phyloP scores from a whole-genome alignment of 2,888 invertebrate genomes.

The Lottia gigantea region DNA sequence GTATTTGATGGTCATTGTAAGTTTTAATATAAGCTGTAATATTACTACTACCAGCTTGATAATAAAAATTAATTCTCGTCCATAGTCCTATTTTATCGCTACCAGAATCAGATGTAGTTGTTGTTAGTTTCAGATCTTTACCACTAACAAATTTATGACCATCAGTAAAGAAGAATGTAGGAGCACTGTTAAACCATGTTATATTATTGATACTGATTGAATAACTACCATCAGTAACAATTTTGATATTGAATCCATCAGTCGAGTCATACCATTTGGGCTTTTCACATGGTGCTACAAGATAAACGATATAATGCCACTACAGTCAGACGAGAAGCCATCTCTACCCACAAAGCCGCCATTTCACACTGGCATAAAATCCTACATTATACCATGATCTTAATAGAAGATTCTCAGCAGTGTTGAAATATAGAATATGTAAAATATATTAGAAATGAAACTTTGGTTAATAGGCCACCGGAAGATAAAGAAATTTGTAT shows the following conservation, averaged over 20 bases:
- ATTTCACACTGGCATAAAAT: too few relatives aligned
- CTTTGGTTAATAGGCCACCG: too few relatives aligned
- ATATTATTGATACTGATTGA: constrained; percentile 2
- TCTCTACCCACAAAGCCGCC: too few relatives aligned
- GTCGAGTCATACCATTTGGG: background rate
- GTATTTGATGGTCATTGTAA: constrained; percentile 2
- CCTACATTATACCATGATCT: too few relatives aligned
- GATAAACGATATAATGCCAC: too few relatives aligned
- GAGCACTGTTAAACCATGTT: constrained; percentile 31
- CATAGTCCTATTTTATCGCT: constrained; percentile 2
- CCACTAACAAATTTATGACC: constrained; percentile 27
- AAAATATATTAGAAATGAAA: too few relatives aligned
- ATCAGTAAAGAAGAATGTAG: constrained; percentile 34
- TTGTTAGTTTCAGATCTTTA: constrained; percentile 17
- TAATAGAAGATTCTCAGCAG: too few relatives aligned
- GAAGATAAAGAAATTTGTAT: too few relatives aligned
- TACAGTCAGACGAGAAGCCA: too few relatives aligned
- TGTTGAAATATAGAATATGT: too few relatives aligned
- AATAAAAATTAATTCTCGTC: constrained; percentile 23
- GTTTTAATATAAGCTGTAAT: constrained; percentile 13
- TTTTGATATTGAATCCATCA: background rate
- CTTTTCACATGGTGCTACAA: background rate
- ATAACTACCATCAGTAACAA: constrained; percentile 9
- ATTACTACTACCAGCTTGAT: constrained; percentile 15
- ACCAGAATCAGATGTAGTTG: constrained; percentile 1